Evolutionary conservation across 2,797 vertebrate species (phyloP), one percentile per base, ranked within the genome.

Genomic region (Rhadinocentrus ornatus): DNA sequence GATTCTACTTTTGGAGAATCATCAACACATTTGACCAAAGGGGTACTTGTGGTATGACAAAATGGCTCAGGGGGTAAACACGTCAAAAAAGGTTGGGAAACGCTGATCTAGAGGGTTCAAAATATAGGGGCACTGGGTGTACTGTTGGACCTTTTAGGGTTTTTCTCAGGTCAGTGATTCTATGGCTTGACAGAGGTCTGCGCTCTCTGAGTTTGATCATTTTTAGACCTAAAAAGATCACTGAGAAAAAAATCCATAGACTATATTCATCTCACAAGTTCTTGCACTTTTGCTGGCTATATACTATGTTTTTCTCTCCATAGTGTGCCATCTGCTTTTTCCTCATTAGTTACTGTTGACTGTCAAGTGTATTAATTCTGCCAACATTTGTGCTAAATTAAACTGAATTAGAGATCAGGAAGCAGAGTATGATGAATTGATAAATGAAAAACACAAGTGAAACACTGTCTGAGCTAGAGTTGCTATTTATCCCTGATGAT

Each of bases 401-500:
- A 79, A 67, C 52, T 29, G 63, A 75, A 81, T 73, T 39, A 79
- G 79, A 54, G 39, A 77, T 61, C 50, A 54, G 1, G 0, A 54
- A 55, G 72, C 66, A 69, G 73, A 75, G 71, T 62, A 78, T 81
- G 66, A 69, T 13, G 24, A 80, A 76, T 69, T 66, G 58, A 87
- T 78, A 48, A 81, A 84, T n/a, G n/a, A 50, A 61, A 66, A 87
- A 83, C 64, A 75, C 65, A 71, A 78, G 77, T 61, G 22, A 83
- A 80, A 78, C 54, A 37, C 20, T 24, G 70, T 46, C 53, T 65
- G 77, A 84, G 60, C 20, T 35, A 1, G 52, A 83, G 81, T 61
- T 78, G 77, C 83, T 85, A 75, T 77, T 90, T 81, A 79, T 89
- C 80, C 78, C 82, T 85, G 86, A 90, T 73, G 85, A 85, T 83